Percentiles rank a stretch among this genome's conserved stretches.
Conservation (phyloP, 2,113 vertebrate species). For the Dipodomys ordii region DNA sequence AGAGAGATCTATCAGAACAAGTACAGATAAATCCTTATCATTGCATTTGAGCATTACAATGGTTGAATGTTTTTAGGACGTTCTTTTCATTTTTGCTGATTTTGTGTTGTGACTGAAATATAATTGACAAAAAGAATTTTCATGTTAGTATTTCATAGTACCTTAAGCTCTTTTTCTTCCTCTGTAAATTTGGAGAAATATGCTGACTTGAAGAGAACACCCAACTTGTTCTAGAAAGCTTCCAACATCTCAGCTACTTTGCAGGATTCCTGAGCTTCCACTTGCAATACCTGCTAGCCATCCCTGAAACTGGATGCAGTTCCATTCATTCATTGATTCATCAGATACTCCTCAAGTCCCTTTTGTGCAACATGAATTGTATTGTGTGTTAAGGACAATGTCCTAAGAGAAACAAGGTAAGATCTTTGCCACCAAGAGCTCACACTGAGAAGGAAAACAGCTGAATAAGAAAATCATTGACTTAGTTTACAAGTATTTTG, state of each 20-base stretch:
- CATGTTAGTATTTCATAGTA: conserved; percentile 3
- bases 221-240: neutral
- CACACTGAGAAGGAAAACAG: neutral
- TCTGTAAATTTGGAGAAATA: neutral
- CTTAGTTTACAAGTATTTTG: too few relatives aligned
- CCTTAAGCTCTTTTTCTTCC: neutral
- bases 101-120: conserved; percentile 36
- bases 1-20: neutral
- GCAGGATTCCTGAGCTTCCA: neutral
- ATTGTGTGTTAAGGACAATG: neutral
- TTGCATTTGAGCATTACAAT: neutral
- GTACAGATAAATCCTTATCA: neutral
- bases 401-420: neutral
- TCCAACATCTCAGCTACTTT: neutral
- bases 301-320: neutral
- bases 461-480: neutral
- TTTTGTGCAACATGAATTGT: neutral
- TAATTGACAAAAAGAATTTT: conserved; percentile 17
- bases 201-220: neutral
- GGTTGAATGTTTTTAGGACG: conserved; percentile 9
- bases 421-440: neutral
- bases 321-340: neutral
- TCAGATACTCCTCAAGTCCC: conserved; percentile 4
- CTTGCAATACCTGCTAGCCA: neutral
- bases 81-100: conserved; percentile 36